Conservation (phyloP, 2,113 vertebrate genomes). For the Callionymus lyra region DNA sequence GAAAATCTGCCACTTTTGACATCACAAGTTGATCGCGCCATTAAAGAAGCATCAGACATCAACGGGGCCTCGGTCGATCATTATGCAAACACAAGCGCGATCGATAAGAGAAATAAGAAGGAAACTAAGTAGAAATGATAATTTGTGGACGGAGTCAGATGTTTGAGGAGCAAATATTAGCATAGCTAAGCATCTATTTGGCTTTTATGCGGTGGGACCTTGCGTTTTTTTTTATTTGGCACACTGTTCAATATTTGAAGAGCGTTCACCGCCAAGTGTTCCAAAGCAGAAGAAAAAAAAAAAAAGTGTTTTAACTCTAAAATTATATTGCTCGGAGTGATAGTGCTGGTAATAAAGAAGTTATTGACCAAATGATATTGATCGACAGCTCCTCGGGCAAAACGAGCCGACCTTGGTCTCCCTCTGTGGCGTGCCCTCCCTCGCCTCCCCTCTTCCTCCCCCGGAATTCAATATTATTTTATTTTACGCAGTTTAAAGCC, state of each 20-base stretch:
- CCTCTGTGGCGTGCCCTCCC: conserved; percentile 86
- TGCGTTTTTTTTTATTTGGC: conserved; percentile 65
- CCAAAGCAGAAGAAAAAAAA: too few relatives aligned
- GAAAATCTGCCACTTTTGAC: conserved; percentile 26
- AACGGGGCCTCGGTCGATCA: conserved; percentile 41
- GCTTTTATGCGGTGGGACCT: conserved; percentile 45
- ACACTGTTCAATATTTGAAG: conserved; percentile 90
- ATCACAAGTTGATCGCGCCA: conserved; percentile 18
- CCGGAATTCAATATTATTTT: conserved; percentile 94
- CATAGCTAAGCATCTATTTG: conserved; percentile 39
- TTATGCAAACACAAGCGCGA: conserved; percentile 43
- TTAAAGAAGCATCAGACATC: conserved; percentile 42
- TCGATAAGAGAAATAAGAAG: conserved; percentile 50
- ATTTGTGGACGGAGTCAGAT: conserved; percentile 26
- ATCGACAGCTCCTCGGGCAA: conserved; percentile 94
- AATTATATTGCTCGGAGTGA: conserved; percentile 93
- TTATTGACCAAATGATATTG: conserved; percentile 99
- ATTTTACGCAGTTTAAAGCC: conserved; percentile 97
- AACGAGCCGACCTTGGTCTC: conserved; percentile 91
- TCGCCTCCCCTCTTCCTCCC: conserved; percentile 82
- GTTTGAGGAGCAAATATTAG: conserved; percentile 41
- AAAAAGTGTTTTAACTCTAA: conserved; percentile 96
- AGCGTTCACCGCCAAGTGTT: conserved; percentile 37
- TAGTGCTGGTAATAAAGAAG: conserved; percentile 97
- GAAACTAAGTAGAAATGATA: conserved; percentile 27